These are phyloP conservation scores for Tenthredo livida DNA, from an alignment of 2,888 invertebrate genomes.

Conservation along the genomic window DNA sequence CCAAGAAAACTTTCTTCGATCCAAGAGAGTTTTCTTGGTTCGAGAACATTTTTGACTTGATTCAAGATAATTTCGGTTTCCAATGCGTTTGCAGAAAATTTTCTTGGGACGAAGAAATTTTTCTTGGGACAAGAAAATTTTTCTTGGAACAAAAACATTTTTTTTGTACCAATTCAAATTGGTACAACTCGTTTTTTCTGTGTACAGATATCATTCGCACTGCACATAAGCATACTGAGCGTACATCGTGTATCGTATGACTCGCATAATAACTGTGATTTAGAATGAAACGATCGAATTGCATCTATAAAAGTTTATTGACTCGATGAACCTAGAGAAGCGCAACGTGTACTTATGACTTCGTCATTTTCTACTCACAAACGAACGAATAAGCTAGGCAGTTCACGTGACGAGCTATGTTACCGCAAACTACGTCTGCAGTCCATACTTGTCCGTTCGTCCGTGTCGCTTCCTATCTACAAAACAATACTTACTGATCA, in stretches of 20 bases:
- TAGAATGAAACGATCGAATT: background rate
- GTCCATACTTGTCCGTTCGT: slow-evolving; percentile 13
- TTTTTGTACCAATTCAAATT: too few relatives aligned
- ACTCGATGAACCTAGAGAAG: slow-evolving; percentile 1
- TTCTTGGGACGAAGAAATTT: too few relatives aligned
- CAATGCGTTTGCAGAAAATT: too few relatives aligned
- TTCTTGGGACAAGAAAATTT: too few relatives aligned
- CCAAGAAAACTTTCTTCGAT: too few relatives aligned
- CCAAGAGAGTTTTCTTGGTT: too few relatives aligned
- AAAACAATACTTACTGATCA: background rate
- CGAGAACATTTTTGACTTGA: too few relatives aligned
- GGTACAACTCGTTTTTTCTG: too few relatives aligned
- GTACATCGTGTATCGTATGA: background rate
- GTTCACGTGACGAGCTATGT: slow-evolving; percentile 10
- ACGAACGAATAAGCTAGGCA: slow-evolving; percentile 15
- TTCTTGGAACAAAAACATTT: too few relatives aligned
- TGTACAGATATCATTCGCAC: background rate
- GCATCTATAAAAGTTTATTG: slow-evolving; percentile 30
- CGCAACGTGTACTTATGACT: background rate
- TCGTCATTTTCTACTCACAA: background rate
- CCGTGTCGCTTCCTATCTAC: slow-evolving; percentile 5
- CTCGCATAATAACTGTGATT: background rate
- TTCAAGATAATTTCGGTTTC: too few relatives aligned
- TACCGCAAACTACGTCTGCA: slow-evolving; percentile 31
- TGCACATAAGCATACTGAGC: background rate